Evolutionary conservation across 2,797 vertebrate species (phyloP), one percentile per base, ranked within the genome.

Genomic region (Amazonetta brasiliensis): DNA sequence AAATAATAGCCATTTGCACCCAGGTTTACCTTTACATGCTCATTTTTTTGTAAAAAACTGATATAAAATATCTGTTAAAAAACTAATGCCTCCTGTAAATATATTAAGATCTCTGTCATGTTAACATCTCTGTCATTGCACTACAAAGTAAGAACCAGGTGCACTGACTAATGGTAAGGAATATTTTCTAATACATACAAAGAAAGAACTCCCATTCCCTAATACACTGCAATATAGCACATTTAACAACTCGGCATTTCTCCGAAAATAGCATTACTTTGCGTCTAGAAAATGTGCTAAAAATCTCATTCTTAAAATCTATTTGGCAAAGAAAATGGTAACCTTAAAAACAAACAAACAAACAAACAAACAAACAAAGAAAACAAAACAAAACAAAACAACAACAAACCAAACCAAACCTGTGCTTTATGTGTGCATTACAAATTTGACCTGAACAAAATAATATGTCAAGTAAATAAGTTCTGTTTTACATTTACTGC

Each of bases 401-500:
- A 48, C 46, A 48, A 23, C 22, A 48, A 48, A 48, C 6, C 21
- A 46, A 46, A 50, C 48, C 48, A 50, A 50, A 50, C 48, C 48
- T 50, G 48, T 50, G 13, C 48, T 50, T 50, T 50, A 25, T 50
- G 48, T 50, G 23, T 50, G 48, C 48, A 50, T 50, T 50, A 50
- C 13, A 50, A 75, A 86, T 75, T 84, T 11, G 83, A 68, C 19
- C n/a, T 85, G 43, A 62, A 21, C 64, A 87, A 84, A 89, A 87
- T 39, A 79, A 91, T n/a, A 31, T 46, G 16, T 71, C 50, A 64
- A 82, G 52, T 43, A 94, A 83, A 7, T 50, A 84, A 71, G 59
- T 84, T 55, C 67, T 90, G 16, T 30, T 79, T 94, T 90, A 80
- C 41, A 56, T 90, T 87, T 94, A 77, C 30, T 48, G 73, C 21